phyloP scores from a whole-genome alignment of 1,140 invertebrate species.

The Hyphantria cunea region DNA sequence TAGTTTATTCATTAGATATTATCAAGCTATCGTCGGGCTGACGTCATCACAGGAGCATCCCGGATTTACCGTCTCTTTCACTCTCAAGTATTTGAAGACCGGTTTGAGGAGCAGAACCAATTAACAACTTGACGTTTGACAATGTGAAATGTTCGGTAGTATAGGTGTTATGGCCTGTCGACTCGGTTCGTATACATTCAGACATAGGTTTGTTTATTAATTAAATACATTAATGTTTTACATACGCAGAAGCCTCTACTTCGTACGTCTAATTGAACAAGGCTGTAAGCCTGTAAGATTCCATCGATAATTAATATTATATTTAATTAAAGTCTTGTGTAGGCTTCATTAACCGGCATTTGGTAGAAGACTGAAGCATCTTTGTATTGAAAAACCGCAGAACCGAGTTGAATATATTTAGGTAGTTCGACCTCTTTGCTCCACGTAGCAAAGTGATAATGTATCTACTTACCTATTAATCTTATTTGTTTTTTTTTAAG shows the following conservation, averaged over 20 bases:
- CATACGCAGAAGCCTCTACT: neutral
- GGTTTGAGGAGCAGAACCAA: slow-evolving; percentile 22
- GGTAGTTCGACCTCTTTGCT: too few relatives aligned
- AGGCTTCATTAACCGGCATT: too few relatives aligned
- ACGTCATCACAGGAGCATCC: slow-evolving; percentile 56
- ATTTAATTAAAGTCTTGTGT: slow-evolving; percentile 28
- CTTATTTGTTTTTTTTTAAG: too few relatives aligned
- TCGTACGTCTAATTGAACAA: slow-evolving; percentile 3
- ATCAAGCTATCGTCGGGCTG: too few relatives aligned
- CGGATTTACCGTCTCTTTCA: slow-evolving; percentile 45
- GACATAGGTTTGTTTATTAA: too few relatives aligned
- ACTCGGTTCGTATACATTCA: too few relatives aligned
- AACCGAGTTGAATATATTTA: slow-evolving; percentile 9
- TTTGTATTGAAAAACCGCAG: neutral
- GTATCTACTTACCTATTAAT: too few relatives aligned
- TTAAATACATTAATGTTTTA: neutral
- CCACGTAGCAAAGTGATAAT: too few relatives aligned
- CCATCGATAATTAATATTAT: slow-evolving; percentile 37
- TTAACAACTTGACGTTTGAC: slow-evolving; percentile 25
- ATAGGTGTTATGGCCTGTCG: too few relatives aligned
- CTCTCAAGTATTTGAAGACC: slow-evolving; percentile 32
- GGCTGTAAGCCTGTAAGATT: slow-evolving; percentile 11
- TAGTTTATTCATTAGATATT: too few relatives aligned
- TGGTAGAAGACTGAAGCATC: too few relatives aligned
- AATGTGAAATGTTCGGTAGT: neutral